These are phyloP conservation scores for Pelecanoides urinatrix DNA, from an alignment of 2,113 vertebrate species.

Conservation along the genomic window DNA sequence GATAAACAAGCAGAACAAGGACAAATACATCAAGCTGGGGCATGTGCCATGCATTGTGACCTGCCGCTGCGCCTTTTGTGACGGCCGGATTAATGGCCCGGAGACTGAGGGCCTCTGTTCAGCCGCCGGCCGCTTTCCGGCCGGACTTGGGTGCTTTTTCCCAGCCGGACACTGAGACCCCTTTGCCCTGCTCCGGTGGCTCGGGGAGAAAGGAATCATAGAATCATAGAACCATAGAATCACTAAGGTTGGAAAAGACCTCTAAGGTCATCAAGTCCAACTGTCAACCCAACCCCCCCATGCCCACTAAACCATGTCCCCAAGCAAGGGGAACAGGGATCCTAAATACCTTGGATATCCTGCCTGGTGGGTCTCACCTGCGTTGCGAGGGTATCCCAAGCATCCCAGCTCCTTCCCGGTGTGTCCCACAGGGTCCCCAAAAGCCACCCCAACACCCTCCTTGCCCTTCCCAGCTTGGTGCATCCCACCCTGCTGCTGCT, in stretches of 20 bases:
- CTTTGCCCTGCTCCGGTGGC: neutral
- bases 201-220: rapidly evolving
- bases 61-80: neutral
- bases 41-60: neutral
- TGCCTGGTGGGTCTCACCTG: neutral
- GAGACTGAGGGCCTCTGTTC: neutral
- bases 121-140: neutral
- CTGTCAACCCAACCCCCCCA: no score
- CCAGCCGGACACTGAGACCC: neutral
- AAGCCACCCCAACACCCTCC: neutral
- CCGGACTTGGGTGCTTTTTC: neutral
- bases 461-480: neutral
- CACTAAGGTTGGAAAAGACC: no score
- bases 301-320: no score
- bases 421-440: neutral
- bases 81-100: neutral
- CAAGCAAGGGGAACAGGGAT: neutral
- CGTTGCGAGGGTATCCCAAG: rapidly evolving
- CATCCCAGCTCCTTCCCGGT: no score
- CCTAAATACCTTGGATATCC: rapidly evolving
- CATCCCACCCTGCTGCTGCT: neutral
- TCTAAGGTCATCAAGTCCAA: no score
- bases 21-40: neutral
- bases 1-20: neutral
- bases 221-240: no score